These are phyloP conservation scores for Leuciscus waleckii DNA, from an alignment of 2,797 vertebrate species.

Conservation along the genomic window DNA sequence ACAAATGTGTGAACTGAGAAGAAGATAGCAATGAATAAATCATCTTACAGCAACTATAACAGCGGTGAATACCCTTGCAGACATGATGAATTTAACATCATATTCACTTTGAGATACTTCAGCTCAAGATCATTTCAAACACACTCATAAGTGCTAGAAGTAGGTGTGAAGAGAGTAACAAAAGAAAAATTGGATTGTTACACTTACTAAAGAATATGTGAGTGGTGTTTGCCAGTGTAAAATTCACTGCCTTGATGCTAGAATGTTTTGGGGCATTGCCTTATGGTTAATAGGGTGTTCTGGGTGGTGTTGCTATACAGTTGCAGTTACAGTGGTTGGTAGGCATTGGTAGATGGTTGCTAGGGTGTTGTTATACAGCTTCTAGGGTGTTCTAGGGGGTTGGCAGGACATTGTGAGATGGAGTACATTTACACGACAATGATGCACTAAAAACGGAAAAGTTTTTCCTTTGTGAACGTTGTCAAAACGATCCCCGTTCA, in stretches of 20 bases:
- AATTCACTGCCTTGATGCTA: background rate
- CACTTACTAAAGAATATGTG: background rate
- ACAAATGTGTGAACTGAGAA: background rate
- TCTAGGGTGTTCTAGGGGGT: background rate
- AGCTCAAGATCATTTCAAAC: constrained; percentile 19
- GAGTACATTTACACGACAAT: background rate
- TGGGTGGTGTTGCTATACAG: background rate
- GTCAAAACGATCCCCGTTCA: background rate
- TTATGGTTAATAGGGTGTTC: background rate
- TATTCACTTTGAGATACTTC: constrained; percentile 9
- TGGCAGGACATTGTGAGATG: background rate
- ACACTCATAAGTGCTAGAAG: background rate
- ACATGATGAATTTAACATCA: constrained; percentile 16
- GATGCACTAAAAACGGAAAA: background rate
- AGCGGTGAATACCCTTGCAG: background rate
- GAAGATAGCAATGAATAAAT: constrained; percentile 4
- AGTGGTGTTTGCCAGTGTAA: background rate
- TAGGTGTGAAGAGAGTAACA: background rate
- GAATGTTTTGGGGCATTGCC: background rate
- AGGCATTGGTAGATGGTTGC: background rate
- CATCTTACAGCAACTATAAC: background rate
- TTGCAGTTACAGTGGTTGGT: background rate
- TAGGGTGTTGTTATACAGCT: background rate
- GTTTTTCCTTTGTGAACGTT: background rate
- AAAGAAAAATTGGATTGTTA: background rate